A percentile compares a stretch with the other conserved stretches of the same genome.
These are phyloP conservation scores for Spialia ferax DNA, from an alignment of 2,888 invertebrate genomes.

Conservation along the genomic window DNA sequence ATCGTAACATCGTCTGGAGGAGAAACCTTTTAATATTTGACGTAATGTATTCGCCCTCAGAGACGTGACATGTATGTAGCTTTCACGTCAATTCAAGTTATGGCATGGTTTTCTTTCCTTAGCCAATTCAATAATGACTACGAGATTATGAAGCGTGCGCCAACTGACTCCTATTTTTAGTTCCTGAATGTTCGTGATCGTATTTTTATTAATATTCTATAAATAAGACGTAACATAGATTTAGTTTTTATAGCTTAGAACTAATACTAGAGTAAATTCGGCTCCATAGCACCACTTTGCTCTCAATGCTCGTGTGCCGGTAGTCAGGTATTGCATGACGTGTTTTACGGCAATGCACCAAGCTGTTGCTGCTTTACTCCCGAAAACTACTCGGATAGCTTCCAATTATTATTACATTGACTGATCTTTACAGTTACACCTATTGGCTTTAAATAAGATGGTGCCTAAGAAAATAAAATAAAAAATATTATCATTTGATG, in stretches of 20 bases:
- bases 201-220: conserved; percentile 12
- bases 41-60: conserved; percentile 11
- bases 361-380: conserved; percentile 46
- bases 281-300: conserved; percentile 85
- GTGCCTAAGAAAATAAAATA: neutral
- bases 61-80: conserved; percentile 15
- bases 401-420: conserved; percentile 32
- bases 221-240: conserved; percentile 29
- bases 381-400: conserved; percentile 35
- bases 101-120: conserved; percentile 11
- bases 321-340: conserved; percentile 65
- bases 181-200: neutral
- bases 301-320: conserved; percentile 73
- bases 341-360: conserved; percentile 52
- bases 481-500: neutral
- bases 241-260: conserved; percentile 52
- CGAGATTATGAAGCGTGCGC: neutral
- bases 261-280: conserved; percentile 58
- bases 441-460: conserved; percentile 13
- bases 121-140: conserved; percentile 5
- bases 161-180: neutral
- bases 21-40: conserved; percentile 41
- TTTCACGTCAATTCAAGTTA: conserved; percentile 21
- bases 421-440: conserved; percentile 46
- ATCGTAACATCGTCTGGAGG: conserved; percentile 39